Base-by-base conservation (phyloP, 2,797 vertebrate species). In the Arctocebus calabarensis region DNA sequence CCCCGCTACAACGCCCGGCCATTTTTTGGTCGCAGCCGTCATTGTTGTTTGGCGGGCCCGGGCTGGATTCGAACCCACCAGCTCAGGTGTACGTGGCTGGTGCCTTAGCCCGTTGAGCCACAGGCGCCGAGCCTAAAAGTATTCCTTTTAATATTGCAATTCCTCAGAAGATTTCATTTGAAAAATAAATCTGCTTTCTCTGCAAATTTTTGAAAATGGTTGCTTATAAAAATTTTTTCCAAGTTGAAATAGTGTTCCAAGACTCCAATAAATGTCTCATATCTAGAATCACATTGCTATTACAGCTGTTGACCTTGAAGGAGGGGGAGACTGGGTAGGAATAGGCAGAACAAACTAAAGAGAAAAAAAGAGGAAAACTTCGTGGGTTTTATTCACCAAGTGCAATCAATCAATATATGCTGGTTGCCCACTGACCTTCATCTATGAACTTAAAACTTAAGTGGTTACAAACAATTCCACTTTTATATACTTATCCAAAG, bases 131-230 rank as follows among this genome's bases (percentile, higher is more conserved):
- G n/a, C n/a, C n/a, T 12, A 90, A 94, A 84, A 45, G 4, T 17
- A 74, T 81, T 45, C 29, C 79, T 74, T 66, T 34, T 52, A 52
- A 64, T 45, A 68, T 29, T 25, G 1, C 52, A 17, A 6, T 32
- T 77, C 27, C 57, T 70, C 34, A 77, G 55, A 86, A 71, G 66
- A 94, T 92, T 85, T 74, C 88, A 82, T 78, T 78, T 85, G 78
- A 90, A 88, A 93, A 90, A 64, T 23, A 81, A 17, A 4, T 94
- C 81, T 55, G 22, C 29, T 64, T 29, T 45, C 43, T 62, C 45
- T 32, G 25, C 25, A 92, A 92, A 91, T 45, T 34, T 48, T 88
- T 73, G 37, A 77, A 88, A 91, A 88, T 19, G 79, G 2, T 48
- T 57, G 55, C 68, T 83, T 83, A 48, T 85, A 55, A 79, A 55